Conservation (phyloP, 2,888 invertebrate genomes). For the Pediacus dermestoides region DNA sequence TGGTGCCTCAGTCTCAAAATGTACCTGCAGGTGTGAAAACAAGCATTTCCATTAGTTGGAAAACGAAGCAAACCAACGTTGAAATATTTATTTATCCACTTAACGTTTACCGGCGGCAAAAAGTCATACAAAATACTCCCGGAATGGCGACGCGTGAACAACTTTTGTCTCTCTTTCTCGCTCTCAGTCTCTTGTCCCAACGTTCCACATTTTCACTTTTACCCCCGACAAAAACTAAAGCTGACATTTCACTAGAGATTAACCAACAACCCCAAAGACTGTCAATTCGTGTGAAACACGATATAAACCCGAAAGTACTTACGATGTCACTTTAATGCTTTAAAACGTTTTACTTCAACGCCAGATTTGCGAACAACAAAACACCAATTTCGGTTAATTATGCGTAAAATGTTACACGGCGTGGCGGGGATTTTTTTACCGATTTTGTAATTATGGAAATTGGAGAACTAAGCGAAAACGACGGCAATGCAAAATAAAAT, state of each 20-base stretch:
- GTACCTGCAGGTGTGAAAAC: slow-evolving; percentile 32
- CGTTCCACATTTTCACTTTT: slow-evolving; percentile 34
- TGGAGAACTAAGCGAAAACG: no score
- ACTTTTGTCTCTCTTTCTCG: no score
- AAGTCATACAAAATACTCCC: slow-evolving; percentile 25
- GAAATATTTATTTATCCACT: slow-evolving; percentile 44
- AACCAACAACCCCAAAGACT: slow-evolving; percentile 27
- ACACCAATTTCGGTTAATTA: no score
- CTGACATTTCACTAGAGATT: slow-evolving; percentile 33
- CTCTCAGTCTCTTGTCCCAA: no score
- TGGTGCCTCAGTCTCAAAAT: no score
- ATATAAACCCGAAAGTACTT: slow-evolving; percentile 22
- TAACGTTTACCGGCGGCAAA: slow-evolving; percentile 32
- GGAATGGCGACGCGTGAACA: slow-evolving; percentile 13
- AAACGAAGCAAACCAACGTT: slow-evolving; percentile 36
- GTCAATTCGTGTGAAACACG: slow-evolving; percentile 25
- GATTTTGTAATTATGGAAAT: no score
- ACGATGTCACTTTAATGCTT: slow-evolving; percentile 19
- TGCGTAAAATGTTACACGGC: no score
- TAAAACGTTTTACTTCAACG: slow-evolving; percentile 9
- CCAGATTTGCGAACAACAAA: no score
- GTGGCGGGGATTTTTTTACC: no score
- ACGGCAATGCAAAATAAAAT: no score
- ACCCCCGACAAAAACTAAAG: slow-evolving; percentile 29
- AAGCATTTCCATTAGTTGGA: slow-evolving; percentile 37